Evolutionary conservation across 1,140 invertebrate genomes (phyloP).

Genomic region (Camponotus floridanus): DNA sequence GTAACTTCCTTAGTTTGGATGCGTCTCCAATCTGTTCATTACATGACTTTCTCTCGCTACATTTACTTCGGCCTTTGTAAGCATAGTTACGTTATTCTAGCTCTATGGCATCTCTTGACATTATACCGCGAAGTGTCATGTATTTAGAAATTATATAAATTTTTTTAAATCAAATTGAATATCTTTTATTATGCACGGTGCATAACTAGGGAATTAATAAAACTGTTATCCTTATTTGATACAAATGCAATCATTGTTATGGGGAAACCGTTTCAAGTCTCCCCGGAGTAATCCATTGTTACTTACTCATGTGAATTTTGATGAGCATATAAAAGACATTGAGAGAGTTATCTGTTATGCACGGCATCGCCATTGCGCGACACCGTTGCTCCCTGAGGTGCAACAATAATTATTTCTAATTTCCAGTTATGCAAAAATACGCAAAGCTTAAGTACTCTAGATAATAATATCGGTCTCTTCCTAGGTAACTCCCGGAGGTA

Average conservation of each 20-base stretch:
- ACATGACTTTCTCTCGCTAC: constrained; percentile 53
- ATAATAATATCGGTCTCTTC: constrained; percentile 76
- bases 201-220: not conserved
- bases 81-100: constrained; percentile 30
- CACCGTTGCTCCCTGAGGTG: constrained; percentile 70
- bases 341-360: constrained; percentile 26
- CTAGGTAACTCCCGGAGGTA: constrained; percentile 68
- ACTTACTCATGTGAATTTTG: constrained; percentile 57
- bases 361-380: constrained; percentile 24
- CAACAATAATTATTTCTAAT: constrained; percentile 82
- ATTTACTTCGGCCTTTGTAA: constrained; percentile 20
- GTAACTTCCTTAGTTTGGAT: constrained; percentile 54
- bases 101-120: not conserved
- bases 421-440: constrained; percentile 81
- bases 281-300: constrained; percentile 39
- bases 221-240: constrained; percentile 25
- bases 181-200: not conserved
- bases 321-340: constrained; percentile 34
- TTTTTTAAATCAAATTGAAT: not conserved
- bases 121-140: not conserved
- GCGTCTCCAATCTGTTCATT: constrained; percentile 61
- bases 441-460: constrained; percentile 76
- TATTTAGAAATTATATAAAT: not conserved
- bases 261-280: constrained; percentile 40
- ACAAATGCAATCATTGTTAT: not conserved